Base-by-base conservation (phyloP, 2,888 invertebrate genomes). In the Amiota mariae region DNA sequence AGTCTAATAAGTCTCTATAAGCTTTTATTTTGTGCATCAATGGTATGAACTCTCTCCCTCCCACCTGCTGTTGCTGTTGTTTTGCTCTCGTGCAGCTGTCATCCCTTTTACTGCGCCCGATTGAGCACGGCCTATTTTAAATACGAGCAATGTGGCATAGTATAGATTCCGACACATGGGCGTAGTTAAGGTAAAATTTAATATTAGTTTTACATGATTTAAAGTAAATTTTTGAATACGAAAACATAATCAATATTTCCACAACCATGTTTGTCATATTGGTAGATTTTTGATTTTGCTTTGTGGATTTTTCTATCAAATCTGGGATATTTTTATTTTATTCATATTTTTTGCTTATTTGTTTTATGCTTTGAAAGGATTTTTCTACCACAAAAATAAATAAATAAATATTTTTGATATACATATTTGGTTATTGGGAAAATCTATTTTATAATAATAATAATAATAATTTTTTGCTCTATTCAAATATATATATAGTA, bases 1-100 rank as follows among this genome's bases (percentile, higher is more conserved):
- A 74, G 76, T 70, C 75, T 76, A 76, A 81, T 78, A 77, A 77
- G 75, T 77, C 74, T 67, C 18, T 66, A 68, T 51, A 68, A 68
- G 51, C 54, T 20, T 68, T 51, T 51, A 51, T 68, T 54, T 63
- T 36, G 10, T 63, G 63, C 36, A 36, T 13, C 46, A 15, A 10
- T 63, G 24, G 8, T 63, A 36, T 11, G 24, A 78, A 1, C 24
- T 24, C 24, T 3, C 24, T 24, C 24, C 24, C 1, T 24, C 24
- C 24, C 24, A 24, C 24, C 24, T 24, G 81, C 73, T 73, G 61
- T 24, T 61, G 51, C 61, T 49, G 61, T 12, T n/a, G n/a, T 18
- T 15, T 61, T 61, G 11, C 6, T 4, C 1, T 8, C 61, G 15
- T 61, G 61, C 18, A n/a, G 61, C 24, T 61, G 8, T 61, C 18